Evolutionary conservation across 2,797 vertebrate species (phyloP).

Genomic region (Ctenochaetus hawaiiensis): DNA sequence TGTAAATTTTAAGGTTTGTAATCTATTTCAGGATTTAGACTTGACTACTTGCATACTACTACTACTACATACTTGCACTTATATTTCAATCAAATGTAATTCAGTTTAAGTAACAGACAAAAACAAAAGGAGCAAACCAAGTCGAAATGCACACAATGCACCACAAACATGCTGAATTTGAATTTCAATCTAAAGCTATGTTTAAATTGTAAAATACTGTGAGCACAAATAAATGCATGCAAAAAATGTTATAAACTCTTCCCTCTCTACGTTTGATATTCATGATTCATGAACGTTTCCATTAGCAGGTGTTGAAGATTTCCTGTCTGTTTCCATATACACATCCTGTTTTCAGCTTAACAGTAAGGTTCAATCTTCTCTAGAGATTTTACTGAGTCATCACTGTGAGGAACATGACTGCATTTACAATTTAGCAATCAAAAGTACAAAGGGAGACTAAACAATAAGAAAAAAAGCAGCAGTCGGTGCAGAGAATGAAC

Average conservation of each 20-base stretch:
- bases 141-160: background rate
- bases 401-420: slow-evolving; percentile 16
- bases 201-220: background rate
- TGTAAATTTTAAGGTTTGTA: too few species aligned
- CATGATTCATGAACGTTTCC: slow-evolving; percentile 43
- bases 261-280: background rate
- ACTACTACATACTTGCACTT: too few species aligned
- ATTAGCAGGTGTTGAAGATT: slow-evolving; percentile 16
- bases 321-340: slow-evolving; percentile 36
- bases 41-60: too few species aligned
- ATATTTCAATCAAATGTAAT: too few species aligned
- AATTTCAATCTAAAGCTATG: background rate
- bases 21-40: too few species aligned
- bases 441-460: background rate
- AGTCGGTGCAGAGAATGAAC: background rate
- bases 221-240: background rate
- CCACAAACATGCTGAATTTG: background rate
- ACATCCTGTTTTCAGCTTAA: slow-evolving; percentile 53
- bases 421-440: background rate
- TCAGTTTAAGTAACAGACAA: background rate
- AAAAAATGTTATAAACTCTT: background rate
- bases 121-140: background rate
- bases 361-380: background rate
- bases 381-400: background rate
- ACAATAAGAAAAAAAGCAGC: background rate